Percentiles rank a stretch among this genome's conserved stretches.
Conservation (phyloP, 2,888 invertebrate genomes). For the Blastobasis adustella region DNA sequence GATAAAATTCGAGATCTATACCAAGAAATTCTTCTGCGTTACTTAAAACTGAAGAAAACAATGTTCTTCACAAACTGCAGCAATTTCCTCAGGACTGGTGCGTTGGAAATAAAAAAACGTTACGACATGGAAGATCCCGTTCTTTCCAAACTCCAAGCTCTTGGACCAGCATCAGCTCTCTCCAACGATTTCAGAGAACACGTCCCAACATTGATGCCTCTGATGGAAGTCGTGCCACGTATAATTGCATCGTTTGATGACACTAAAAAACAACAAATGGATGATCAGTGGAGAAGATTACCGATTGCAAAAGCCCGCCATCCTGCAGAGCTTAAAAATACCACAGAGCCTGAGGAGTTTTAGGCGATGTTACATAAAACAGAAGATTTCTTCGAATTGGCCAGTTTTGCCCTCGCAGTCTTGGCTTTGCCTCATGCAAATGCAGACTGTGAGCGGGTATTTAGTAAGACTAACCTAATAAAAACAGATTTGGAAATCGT, state of each 20-base stretch:
- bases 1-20: constrained; percentile 7
- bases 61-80: constrained; percentile 3
- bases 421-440: constrained; percentile 3
- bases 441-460: constrained; percentile 5
- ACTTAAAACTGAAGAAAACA: constrained; percentile 3
- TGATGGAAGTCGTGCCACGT: neutral
- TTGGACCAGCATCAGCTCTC: constrained; percentile 3
- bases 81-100: neutral
- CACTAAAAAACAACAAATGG: constrained; percentile 2
- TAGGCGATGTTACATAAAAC: constrained; percentile 12
- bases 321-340: constrained; percentile 9
- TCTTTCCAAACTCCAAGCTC: constrained; percentile 3
- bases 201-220: constrained; percentile 1
- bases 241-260: constrained; percentile 4
- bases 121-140: constrained; percentile 7
- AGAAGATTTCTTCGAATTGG: constrained; percentile 11
- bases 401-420: constrained; percentile 6
- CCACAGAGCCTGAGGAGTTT: constrained; percentile 11
- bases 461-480: constrained; percentile 3
- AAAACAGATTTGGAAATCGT: neutral
- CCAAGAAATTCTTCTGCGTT: constrained; percentile 9
- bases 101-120: constrained; percentile 2
- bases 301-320: constrained; percentile 4
- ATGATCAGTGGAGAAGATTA: neutral
- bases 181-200: constrained; percentile 6